phyloP scores from a whole-genome alignment of 2,113 vertebrate species.

The Rissa tridactyla region DNA sequence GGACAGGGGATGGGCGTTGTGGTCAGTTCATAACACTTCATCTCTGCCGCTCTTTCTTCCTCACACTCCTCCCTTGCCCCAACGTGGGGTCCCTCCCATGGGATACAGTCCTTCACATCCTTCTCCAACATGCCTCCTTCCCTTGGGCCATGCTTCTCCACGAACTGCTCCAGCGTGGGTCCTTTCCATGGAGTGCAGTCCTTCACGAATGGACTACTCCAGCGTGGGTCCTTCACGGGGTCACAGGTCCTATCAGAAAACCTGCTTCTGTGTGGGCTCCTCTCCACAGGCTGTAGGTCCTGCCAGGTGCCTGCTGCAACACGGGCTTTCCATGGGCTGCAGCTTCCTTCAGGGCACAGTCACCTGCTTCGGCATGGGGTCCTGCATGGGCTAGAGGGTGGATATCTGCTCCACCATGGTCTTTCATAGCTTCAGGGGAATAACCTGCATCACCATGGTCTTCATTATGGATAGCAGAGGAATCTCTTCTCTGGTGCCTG shows the following conservation, averaged over 20 bases:
- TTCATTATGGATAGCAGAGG: not conserved
- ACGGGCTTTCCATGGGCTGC: accelerated
- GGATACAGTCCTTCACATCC: not conserved
- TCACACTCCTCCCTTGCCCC: not conserved
- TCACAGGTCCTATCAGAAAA: not conserved
- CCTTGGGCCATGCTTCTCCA: not conserved
- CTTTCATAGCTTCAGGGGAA: not conserved
- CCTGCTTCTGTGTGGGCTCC: not conserved
- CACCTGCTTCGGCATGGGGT: no score
- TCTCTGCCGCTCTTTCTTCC: not conserved
- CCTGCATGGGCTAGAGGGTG: not conserved
- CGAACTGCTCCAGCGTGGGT: not conserved
- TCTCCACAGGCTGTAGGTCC: not conserved
- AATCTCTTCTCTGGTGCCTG: not conserved
- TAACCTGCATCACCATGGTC: not conserved
- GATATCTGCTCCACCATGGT: not conserved
- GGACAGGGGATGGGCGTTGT: not conserved
- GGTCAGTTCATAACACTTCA: not conserved
- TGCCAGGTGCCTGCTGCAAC: not conserved
- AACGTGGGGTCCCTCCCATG: not conserved
- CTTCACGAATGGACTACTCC: not conserved
- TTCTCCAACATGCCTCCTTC: not conserved
- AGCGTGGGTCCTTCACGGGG: accelerated
- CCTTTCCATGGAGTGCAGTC: not conserved
- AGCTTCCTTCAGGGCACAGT: not conserved